phyloP scores from a whole-genome alignment of 2,797 vertebrate species.

The Loriculus beryllinus region DNA sequence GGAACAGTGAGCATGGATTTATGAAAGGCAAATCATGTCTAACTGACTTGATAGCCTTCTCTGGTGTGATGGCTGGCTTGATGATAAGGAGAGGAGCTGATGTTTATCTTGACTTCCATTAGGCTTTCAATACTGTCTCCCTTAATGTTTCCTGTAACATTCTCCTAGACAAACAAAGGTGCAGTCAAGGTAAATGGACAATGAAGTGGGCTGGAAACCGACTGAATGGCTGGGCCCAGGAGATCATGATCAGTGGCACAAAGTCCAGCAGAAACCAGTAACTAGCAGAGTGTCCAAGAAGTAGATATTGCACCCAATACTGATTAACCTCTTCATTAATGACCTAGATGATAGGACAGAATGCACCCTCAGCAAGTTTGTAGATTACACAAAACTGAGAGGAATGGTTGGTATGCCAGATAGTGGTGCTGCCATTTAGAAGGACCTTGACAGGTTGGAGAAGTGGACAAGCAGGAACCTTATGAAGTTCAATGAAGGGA shows the following conservation, averaged over 20 bases:
- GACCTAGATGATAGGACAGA: neutral
- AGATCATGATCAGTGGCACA: neutral
- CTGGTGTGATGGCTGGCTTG: neutral
- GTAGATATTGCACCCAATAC: neutral
- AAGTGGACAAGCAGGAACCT: neutral
- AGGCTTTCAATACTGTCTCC: neutral
- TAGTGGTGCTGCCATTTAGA: neutral
- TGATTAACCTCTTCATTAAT: neutral
- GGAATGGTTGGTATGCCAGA: neutral
- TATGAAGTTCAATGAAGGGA: neutral
- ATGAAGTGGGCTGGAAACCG: neutral
- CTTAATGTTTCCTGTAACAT: neutral
- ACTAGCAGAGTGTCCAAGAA: neutral
- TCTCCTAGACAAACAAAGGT: neutral
- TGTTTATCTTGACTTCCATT: neutral
- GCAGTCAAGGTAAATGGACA: neutral
- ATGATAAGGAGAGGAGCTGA: neutral
- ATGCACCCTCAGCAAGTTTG: neutral
- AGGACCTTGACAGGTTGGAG: neutral
- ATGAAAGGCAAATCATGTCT: neutral
- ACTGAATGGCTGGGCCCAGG: neutral
- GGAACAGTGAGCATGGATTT: neutral
- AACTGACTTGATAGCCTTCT: neutral
- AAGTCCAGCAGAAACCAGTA: neutral
- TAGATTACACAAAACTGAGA: neutral